These are phyloP conservation scores for Poecilia picta DNA, from an alignment of 2,797 vertebrate species.

Conservation along the genomic window DNA sequence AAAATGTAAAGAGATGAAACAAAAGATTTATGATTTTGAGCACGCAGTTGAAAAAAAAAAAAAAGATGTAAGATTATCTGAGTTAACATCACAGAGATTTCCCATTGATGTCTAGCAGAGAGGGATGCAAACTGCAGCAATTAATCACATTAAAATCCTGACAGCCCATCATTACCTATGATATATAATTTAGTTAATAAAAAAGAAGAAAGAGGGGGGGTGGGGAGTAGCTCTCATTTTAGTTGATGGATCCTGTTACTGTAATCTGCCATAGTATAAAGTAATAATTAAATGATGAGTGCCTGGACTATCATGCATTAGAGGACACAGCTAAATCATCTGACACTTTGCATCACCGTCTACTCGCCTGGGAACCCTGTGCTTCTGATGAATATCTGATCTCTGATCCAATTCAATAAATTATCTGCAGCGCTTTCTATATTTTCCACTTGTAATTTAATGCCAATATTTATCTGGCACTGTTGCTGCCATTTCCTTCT, in stretches of 20 bases:
- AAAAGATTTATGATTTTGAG: conserved; percentile 37
- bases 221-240: conserved; percentile 25
- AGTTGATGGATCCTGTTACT: conserved; percentile 30
- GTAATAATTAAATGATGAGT: conserved; percentile 42
- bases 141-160: conserved; percentile 55
- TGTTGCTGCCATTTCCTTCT: background rate
- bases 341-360: background rate
- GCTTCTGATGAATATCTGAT: conserved; percentile 4
- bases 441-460: conserved; percentile 5
- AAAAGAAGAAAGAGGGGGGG: conserved; percentile 21
- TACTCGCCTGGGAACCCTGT: background rate
- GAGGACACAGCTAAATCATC: background rate
- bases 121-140: conserved; percentile 39
- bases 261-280: conserved; percentile 27
- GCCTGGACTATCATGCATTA: conserved; percentile 24
- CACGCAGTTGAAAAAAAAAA: conserved; percentile 36
- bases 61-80: conserved; percentile 35
- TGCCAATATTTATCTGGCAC: background rate
- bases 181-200: conserved; percentile 26
- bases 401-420: background rate
- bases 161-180: conserved; percentile 31
- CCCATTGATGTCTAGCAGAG: conserved; percentile 36
- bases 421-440: background rate
- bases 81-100: conserved; percentile 47
- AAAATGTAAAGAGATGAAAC: conserved; percentile 48